phyloP scores from a whole-genome alignment of 2,113 vertebrate genomes.

The Cyprinodon brontotheroides region DNA sequence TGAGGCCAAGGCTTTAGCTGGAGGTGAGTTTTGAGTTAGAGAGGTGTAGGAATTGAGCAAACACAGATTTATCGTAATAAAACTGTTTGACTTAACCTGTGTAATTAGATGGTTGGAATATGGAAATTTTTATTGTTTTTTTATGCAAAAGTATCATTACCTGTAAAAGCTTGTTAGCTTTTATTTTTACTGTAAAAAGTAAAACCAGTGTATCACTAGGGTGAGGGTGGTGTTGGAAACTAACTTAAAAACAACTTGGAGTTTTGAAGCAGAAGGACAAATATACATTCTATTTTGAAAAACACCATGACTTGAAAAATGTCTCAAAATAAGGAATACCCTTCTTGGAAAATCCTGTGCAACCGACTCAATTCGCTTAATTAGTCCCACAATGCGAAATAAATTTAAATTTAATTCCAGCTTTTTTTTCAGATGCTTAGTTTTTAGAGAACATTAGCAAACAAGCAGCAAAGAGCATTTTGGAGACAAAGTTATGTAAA shows the following conservation, averaged over 20 bases:
- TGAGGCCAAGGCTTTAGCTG: conserved; percentile 28
- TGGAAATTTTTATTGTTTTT: not conserved
- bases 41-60: conserved; percentile 25
- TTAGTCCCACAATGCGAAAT: not conserved
- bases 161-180: not conserved
- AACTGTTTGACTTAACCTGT: not conserved
- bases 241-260: not conserved
- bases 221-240: not conserved
- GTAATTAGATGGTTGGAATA: not conserved
- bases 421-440: not conserved
- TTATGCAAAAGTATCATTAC: not conserved
- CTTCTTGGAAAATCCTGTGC: not conserved
- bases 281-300: not conserved
- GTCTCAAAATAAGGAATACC: no score
- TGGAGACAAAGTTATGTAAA: no score
- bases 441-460: no score
- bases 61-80: conserved; percentile 4
- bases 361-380: not conserved
- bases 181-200: not conserved
- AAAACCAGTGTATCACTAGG: not conserved
- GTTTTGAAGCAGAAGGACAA: not conserved
- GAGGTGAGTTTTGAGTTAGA: conserved; percentile 34
- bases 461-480: no score
- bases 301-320: no score
- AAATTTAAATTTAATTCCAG: not conserved